These are phyloP conservation scores for Amyelois transitella DNA, from an alignment of 1,140 invertebrate genomes.

Conservation along the genomic window DNA sequence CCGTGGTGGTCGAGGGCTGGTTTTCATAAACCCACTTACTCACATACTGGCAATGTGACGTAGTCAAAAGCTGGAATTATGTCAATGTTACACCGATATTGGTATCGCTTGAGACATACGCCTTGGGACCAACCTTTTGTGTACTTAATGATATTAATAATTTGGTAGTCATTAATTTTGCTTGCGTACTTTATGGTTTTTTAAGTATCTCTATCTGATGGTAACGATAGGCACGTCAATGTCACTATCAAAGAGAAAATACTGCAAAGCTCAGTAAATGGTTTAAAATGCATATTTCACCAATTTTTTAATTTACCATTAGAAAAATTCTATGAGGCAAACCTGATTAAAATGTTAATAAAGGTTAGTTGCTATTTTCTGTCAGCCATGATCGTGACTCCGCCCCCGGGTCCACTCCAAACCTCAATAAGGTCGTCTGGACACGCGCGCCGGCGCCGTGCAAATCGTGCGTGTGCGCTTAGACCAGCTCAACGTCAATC, in stretches of 20 bases:
- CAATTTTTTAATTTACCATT: too few relatives aligned
- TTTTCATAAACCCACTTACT: background rate
- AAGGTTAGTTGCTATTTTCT: background rate
- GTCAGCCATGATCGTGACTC: background rate
- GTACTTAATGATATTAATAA: too few relatives aligned
- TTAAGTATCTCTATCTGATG: too few relatives aligned
- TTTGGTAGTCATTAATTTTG: too few relatives aligned
- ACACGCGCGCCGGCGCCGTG: conserved; percentile 45
- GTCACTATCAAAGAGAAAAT: too few relatives aligned
- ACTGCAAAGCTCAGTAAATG: too few relatives aligned
- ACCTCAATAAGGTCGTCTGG: background rate
- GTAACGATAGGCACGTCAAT: too few relatives aligned
- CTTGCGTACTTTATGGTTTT: too few relatives aligned
- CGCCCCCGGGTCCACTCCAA: background rate
- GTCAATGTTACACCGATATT: conserved; percentile 9
- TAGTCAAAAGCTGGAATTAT: conserved; percentile 11
- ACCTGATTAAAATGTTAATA: background rate
- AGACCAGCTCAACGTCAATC: conserved; percentile 10
- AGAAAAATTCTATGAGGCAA: background rate
- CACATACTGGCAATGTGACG: conserved; percentile 6
- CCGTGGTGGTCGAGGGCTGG: background rate
- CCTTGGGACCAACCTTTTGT: too few relatives aligned
- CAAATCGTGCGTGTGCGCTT: conserved; percentile 37
- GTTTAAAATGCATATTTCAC: too few relatives aligned
- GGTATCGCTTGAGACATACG: background rate